Base-by-base conservation (phyloP, 2,888 invertebrate species). In the Bugulina stolonifera region DNA sequence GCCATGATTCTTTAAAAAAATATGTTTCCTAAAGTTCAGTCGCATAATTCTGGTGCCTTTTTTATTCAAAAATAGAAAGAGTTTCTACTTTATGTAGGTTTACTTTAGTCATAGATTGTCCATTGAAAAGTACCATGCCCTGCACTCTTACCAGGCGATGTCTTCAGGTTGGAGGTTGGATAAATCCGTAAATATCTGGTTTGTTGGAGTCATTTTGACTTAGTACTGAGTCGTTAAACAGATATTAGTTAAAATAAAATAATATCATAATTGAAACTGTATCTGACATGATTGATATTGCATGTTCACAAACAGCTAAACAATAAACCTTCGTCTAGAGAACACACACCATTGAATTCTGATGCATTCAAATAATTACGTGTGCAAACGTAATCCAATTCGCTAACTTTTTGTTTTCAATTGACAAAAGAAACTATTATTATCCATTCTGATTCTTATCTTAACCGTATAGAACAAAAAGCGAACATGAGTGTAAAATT, bases 131-230 rank as follows among this genome's bases (percentile, higher is more conserved):
- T n/a, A n/a, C n/a, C n/a, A n/a, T n/a, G n/a, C n/a, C n/a, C n/a
- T n/a, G n/a, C n/a, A n/a, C n/a, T 18, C 64, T 64, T 64, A 64
- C 64, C 64, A 64, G n/a, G n/a, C n/a, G n/a, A 18, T 25, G 25
- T 64, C 64, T 2, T 32, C 29, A 32, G 64, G 14, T 32, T 27
- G 29, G 3, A 64, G 5, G 27, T 64, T 32, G 14, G 64, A 29
- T 10, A 64, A 27, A 32, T 64, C 64, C n/a, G 64, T 25, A 32
- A 64, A 64, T 29, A 22, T 27, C 34, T 64, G 22, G 10, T 64
- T 14, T 2, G 25, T 25, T 14, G 25, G 25, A 57, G 18, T 57
- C 14, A 57, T 57, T 57, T 57, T 57, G n/a, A 57, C 25, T n/a
- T n/a, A n/a, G n/a, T n/a, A n/a, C n/a, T n/a, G n/a, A n/a, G n/a